Conservation (phyloP, 2,888 invertebrate genomes). For the Hesperia comma region DNA sequence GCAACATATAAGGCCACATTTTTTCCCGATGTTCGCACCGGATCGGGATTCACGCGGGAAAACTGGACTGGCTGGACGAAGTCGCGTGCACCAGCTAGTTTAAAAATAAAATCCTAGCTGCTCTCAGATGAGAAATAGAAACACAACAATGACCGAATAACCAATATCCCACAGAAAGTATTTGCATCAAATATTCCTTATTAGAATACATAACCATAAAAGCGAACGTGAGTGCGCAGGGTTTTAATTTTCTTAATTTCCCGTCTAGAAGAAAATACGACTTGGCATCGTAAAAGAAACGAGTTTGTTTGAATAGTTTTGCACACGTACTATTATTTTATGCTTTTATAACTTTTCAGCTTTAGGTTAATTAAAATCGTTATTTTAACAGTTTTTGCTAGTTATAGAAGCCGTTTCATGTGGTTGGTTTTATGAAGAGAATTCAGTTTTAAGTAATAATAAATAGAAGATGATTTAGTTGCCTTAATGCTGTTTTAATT, state of each 20-base stretch:
- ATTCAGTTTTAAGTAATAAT: not conserved
- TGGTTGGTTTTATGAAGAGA: not conserved
- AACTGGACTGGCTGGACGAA: too few species aligned
- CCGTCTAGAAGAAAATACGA: slow-evolving; percentile 35
- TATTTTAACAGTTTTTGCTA: slow-evolving; percentile 21
- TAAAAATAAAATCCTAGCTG: too few species aligned
- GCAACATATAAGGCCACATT: too few species aligned
- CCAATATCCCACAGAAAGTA: not conserved
- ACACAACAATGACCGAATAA: too few species aligned
- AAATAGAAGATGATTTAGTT: too few species aligned
- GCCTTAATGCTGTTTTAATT: too few species aligned
- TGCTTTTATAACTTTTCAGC: slow-evolving; percentile 34
- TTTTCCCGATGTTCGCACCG: too few species aligned
- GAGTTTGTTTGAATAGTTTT: slow-evolving; percentile 33
- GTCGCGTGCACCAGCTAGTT: too few species aligned
- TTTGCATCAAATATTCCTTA: slow-evolving; percentile 7
- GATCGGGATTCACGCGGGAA: too few species aligned
- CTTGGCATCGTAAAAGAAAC: slow-evolving; percentile 33
- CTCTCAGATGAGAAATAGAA: too few species aligned
- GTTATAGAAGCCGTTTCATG: slow-evolving; percentile 7
- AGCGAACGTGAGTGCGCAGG: slow-evolving; percentile 16
- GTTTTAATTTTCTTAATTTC: slow-evolving; percentile 34
- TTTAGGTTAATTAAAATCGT: slow-evolving; percentile 27
- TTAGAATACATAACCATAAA: slow-evolving; percentile 28
- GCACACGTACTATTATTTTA: slow-evolving; percentile 37